Evolutionary conservation across 2,113 vertebrate genomes (phyloP).

Genomic region (Prinia subflava): DNA sequence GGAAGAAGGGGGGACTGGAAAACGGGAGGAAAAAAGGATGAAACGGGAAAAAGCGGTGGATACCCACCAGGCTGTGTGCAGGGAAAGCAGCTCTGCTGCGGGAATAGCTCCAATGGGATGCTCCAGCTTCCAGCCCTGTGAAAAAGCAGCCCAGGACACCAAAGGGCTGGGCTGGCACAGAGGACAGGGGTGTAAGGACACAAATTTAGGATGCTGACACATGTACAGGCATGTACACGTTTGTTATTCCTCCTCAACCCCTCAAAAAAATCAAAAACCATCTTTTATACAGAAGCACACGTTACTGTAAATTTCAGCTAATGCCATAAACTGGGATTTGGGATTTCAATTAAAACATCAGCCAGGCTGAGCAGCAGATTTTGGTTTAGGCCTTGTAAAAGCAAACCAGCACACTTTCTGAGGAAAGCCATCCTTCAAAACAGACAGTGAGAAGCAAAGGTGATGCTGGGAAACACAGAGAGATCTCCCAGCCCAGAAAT

Average conservation of each 20-base stretch:
- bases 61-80: neutral
- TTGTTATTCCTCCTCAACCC: neutral
- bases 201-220: neutral
- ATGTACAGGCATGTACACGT: rapidly evolving
- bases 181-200: rapidly evolving
- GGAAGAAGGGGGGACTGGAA: rapidly evolving
- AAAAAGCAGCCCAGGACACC: neutral
- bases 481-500: neutral
- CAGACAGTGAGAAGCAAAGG: neutral
- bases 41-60: rapidly evolving
- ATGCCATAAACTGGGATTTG: neutral
- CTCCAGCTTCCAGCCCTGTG: neutral
- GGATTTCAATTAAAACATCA: rapidly evolving
- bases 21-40: rapidly evolving
- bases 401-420: rapidly evolving
- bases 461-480: neutral
- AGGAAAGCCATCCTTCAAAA: neutral
- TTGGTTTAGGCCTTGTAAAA: neutral
- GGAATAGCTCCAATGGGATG: neutral
- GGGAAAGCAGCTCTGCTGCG: neutral
- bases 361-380: neutral
- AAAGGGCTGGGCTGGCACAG: no score
- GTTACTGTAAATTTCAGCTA: neutral
- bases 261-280: rapidly evolving
- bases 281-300: neutral